phyloP scores from a whole-genome alignment of 2,113 vertebrate genomes.

The Dryoscopus gambensis region DNA sequence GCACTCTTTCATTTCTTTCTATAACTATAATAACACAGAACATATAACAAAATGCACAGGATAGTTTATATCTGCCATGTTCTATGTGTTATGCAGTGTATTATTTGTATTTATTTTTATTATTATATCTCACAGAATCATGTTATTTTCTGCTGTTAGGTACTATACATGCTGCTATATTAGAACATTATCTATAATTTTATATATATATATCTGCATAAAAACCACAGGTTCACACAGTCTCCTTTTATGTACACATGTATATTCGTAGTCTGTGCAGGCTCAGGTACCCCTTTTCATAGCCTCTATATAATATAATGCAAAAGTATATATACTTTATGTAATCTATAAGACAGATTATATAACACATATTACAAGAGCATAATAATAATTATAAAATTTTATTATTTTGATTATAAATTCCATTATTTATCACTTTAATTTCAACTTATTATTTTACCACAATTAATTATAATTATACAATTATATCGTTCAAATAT shows the following conservation, averaged over 20 bases:
- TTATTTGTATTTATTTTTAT: not conserved
- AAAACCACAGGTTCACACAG: not conserved
- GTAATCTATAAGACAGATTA: not conserved
- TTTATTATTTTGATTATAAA: not conserved
- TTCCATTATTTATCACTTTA: not conserved
- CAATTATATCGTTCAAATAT: not conserved
- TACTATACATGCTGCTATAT: not conserved
- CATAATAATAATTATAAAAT: not conserved
- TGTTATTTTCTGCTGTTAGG: not conserved
- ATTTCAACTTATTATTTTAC: not conserved
- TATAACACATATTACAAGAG: not conserved
- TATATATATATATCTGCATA: not conserved
- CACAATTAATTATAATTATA: not conserved
- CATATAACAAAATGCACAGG: not conserved
- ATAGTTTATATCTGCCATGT: not conserved
- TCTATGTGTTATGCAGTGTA: not conserved
- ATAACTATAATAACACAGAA: not conserved
- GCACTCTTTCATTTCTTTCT: not conserved
- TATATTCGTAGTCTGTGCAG: not conserved
- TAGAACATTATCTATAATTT: not conserved
- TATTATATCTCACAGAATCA: not conserved
- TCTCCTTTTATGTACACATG: not conserved
- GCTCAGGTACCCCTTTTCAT: not conserved
- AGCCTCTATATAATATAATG: not conserved
- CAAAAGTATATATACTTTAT: not conserved